Percentiles rank a stretch among this genome's conserved stretches.
These are phyloP conservation scores for Acleris literana DNA, from an alignment of 2,888 invertebrate species.

Conservation along the genomic window DNA sequence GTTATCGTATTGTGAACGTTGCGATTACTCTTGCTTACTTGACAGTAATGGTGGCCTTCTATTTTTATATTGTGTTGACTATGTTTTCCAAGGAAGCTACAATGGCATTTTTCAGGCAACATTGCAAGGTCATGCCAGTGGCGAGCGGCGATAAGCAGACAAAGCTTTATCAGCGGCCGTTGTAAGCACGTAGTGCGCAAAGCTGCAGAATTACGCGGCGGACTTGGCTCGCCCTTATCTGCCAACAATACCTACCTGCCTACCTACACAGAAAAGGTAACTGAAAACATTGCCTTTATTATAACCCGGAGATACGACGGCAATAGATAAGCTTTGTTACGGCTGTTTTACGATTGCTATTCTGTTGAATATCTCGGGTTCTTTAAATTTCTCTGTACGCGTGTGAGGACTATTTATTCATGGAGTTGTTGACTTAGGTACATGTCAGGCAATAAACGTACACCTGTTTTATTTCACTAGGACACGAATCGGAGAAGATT, in stretches of 20 bases:
- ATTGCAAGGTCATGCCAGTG: conserved; percentile 32
- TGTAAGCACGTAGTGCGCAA: conserved; percentile 25
- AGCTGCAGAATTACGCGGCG: conserved; percentile 29
- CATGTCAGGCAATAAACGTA: conserved; percentile 6
- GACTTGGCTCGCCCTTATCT: conserved; percentile 33
- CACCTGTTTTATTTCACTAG: conserved; percentile 10
- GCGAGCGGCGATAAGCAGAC: conserved; percentile 21
- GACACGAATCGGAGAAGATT: neutral
- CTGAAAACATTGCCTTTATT: conserved; percentile 32
- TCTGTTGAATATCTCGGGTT: conserved; percentile 12
- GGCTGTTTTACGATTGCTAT: conserved; percentile 23
- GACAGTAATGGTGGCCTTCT: no score
- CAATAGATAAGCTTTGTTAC: conserved; percentile 25
- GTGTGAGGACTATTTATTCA: conserved; percentile 24
- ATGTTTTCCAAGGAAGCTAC: neutral
- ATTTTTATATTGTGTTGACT: no score
- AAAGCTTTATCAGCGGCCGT: conserved; percentile 24
- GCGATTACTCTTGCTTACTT: no score
- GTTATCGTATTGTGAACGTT: no score
- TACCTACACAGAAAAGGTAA: conserved; percentile 26
- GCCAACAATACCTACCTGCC: conserved; percentile 28
- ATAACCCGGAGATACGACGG: conserved; percentile 28
- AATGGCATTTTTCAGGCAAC: conserved; percentile 17
- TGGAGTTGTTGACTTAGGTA: neutral
- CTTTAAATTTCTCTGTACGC: conserved; percentile 21